Conservation (phyloP, 2,113 vertebrate genomes). For the Pithys albifrons region DNA sequence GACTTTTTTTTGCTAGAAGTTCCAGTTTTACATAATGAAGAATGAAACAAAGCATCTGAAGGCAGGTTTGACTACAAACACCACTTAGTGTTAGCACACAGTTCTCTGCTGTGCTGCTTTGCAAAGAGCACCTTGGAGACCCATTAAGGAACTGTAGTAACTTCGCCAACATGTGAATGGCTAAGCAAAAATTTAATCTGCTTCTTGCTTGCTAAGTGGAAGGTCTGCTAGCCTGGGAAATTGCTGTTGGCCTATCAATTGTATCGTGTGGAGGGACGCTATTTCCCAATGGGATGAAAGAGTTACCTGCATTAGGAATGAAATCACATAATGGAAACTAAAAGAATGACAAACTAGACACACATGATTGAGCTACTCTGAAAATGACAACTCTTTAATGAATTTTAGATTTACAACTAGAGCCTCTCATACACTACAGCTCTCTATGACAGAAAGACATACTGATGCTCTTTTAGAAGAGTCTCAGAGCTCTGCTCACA, state of each 20-base stretch:
- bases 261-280: background rate
- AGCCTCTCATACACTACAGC: background rate
- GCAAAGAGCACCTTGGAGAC: background rate
- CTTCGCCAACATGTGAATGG: background rate
- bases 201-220: background rate
- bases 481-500: background rate
- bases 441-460: background rate
- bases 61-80: background rate
- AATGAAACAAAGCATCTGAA: background rate
- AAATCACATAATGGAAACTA: background rate
- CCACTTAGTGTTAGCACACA: background rate
- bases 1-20: background rate
- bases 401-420: background rate
- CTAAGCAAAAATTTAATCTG: background rate
- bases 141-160: background rate
- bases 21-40: background rate
- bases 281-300: background rate
- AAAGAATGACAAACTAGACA: background rate
- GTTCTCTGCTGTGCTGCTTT: background rate
- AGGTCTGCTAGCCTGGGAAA: background rate
- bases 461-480: background rate
- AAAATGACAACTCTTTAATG: background rate
- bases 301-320: background rate
- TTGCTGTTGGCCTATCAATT: background rate
- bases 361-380: background rate